phyloP scores from a whole-genome alignment of 2,113 vertebrate species.

The Struthidea cinerea region DNA sequence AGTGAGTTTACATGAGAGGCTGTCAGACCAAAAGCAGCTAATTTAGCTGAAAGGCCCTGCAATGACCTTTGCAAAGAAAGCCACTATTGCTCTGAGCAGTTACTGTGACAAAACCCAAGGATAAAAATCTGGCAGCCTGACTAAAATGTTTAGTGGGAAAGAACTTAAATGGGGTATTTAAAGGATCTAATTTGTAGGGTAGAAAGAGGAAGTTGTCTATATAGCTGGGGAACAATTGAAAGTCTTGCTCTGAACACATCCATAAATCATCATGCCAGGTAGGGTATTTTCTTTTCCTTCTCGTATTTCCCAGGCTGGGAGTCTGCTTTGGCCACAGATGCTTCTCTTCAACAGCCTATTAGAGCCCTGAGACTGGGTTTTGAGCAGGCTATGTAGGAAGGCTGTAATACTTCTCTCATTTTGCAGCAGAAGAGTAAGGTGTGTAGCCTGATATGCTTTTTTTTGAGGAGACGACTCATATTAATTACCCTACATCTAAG shows the following conservation, averaged over 20 bases:
- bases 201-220: background rate
- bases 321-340: background rate
- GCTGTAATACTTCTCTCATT: background rate
- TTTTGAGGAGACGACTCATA: conserved; percentile 18
- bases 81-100: background rate
- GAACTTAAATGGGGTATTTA: background rate
- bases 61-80: background rate
- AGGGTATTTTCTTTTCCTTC: background rate
- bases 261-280: conserved; percentile 15
- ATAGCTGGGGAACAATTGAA: background rate
- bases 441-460: background rate
- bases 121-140: background rate
- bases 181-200: background rate
- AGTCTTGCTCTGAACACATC: background rate
- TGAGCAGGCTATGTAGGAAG: background rate
- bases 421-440: background rate
- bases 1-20: background rate
- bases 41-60: background rate
- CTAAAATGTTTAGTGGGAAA: background rate
- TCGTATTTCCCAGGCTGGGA: background rate
- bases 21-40: background rate
- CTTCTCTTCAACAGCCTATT: conserved; percentile 8
- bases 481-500: conserved; percentile 59
- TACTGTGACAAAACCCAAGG: background rate
- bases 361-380: background rate